A percentile compares a stretch with the other conserved stretches of the same genome.
phyloP scores from a whole-genome alignment of 2,113 vertebrate genomes.

The Pterocles orientalis region DNA sequence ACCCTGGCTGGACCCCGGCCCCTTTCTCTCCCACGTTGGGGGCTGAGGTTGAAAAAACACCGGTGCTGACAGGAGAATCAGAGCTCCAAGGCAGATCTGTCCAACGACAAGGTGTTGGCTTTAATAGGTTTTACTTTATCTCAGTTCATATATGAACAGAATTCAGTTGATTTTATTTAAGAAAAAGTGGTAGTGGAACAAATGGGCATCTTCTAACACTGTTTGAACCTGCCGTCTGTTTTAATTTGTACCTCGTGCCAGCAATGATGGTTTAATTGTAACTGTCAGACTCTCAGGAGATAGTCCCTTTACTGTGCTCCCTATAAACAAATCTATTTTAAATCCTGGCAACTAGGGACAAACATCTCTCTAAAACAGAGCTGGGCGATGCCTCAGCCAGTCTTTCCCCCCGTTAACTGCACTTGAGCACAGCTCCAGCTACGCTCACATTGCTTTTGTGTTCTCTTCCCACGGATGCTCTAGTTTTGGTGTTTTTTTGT shows the following conservation, averaged over 20 bases:
- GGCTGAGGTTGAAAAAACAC: not conserved
- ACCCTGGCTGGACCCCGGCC: too few relatives aligned
- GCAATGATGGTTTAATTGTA: not conserved
- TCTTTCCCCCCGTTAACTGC: not conserved
- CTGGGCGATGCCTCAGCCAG: not conserved
- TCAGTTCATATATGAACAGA: not conserved
- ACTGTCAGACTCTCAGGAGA: not conserved
- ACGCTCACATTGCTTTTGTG: accelerated
- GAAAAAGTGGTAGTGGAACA: not conserved
- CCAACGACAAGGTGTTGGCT: not conserved
- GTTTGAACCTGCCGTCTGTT: not conserved
- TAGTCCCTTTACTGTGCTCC: not conserved
- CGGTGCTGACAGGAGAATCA: accelerated
- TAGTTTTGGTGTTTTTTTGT: not conserved
- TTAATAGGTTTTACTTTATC: not conserved
- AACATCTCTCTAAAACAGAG: not conserved
- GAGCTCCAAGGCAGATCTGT: not conserved
- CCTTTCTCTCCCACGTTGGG: not conserved
- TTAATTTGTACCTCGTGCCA: not conserved
- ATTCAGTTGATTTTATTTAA: not conserved
- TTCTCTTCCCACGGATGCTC: not conserved
- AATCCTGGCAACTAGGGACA: not conserved
- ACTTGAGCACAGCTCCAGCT: not conserved
- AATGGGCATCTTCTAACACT: not conserved
- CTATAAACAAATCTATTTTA: not conserved